Base-by-base conservation (phyloP, 2,113 vertebrate genomes). In the Hiodon tergisus region DNA sequence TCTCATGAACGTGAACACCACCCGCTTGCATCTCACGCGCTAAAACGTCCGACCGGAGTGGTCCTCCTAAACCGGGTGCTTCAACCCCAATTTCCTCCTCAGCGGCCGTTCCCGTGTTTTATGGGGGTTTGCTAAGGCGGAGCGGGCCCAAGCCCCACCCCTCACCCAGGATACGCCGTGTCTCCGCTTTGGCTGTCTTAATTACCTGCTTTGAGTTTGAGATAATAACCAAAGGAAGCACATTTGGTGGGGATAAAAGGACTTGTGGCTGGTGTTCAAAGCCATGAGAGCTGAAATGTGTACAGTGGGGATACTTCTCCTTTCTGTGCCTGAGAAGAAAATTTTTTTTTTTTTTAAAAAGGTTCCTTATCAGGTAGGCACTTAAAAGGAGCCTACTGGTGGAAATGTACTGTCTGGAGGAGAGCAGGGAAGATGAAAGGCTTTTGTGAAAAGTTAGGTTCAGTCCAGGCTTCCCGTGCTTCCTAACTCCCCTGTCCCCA, bases 381-480 rank as follows among this genome's bases (percentile, higher is more conserved):
- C 94, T 95, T 95, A 92, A 95, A 95, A 95, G 92, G 93, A 93
- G 89, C 91, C 87, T 87, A 89, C 87, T 81, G 88, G 90, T 91
- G 88, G 88, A 90, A 90, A 83, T 76, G 73, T 85, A 80, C 89
- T 92, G 88, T 90, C 92, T 93, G 91, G 84, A 87, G 93, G 92
- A 91, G 90, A 91, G 92, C 88, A 87, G 86, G 88, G 87, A 90
- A 89, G 85, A 98, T 98, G 93, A 97, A 97, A 97, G 94, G 92
- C 91, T 95, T 96, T 94, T 95, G 92, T 94, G 92, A 92, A 94
- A 90, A 91, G 90, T 93, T 87, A 91, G 89, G 91, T 90, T 94
- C 85, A 88, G 90, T 90, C 89, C 94, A 94, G 92, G 93, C 95
- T 98, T 98, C 94, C 95, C 95, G 94, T 94, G 91, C 86, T 81